Evolutionary conservation across 2,888 invertebrate species (phyloP).

Genomic region (Selenia dentaria): DNA sequence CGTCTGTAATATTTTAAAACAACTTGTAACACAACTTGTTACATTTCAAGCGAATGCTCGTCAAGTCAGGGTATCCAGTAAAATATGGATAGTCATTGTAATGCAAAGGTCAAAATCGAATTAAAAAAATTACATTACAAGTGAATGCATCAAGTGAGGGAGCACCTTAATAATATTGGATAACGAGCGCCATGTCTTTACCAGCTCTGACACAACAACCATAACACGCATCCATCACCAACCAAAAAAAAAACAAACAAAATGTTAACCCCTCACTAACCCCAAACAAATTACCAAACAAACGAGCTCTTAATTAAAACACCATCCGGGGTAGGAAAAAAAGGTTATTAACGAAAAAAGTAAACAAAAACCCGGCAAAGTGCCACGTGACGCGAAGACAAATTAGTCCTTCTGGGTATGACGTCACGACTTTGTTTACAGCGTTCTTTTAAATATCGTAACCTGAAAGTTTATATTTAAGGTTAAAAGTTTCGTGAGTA

Average conservation of each 20-base stretch:
- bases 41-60: too few relatives aligned
- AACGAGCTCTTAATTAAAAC: slow-evolving; percentile 32
- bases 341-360: slow-evolving; percentile 1
- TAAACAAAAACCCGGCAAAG: slow-evolving; percentile 13
- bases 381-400: slow-evolving; percentile 19
- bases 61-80: too few relatives aligned
- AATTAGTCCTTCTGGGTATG: slow-evolving; percentile 10
- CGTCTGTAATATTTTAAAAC: too few relatives aligned
- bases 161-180: too few relatives aligned
- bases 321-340: slow-evolving; percentile 15
- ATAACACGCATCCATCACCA: slow-evolving; percentile 8
- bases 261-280: slow-evolving; percentile 11
- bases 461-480: too few relatives aligned
- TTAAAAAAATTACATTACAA: too few relatives aligned
- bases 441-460: too few relatives aligned
- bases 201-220: neutral
- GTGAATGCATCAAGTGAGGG: too few relatives aligned
- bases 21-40: too few relatives aligned
- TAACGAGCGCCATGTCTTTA: neutral
- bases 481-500: too few relatives aligned
- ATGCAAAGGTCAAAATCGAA: too few relatives aligned
- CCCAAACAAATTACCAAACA: slow-evolving; percentile 29
- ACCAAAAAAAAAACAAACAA: slow-evolving; percentile 14
- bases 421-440: slow-evolving; percentile 4
- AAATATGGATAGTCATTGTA: too few relatives aligned